Conservation (phyloP, 2,797 vertebrate species). For the Hoplostethus mediterraneus region DNA sequence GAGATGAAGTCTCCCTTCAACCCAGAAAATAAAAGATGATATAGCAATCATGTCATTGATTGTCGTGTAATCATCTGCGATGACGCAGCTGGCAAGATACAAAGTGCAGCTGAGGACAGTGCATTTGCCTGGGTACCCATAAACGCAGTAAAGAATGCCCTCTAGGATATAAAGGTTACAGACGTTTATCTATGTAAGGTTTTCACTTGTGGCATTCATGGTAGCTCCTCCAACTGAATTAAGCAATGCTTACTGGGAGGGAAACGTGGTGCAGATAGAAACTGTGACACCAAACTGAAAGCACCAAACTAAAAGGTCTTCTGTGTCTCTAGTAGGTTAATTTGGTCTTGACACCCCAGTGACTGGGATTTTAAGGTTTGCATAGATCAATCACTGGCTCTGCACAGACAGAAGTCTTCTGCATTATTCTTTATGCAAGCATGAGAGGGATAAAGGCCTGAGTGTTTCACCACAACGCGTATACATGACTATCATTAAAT, state of each 20-base stretch:
- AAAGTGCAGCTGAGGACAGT: background rate
- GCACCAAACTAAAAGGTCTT: background rate
- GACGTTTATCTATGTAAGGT: background rate
- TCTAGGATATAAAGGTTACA: no score
- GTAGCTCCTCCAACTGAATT: background rate
- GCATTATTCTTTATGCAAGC: background rate
- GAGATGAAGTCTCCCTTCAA: constrained; percentile 10
- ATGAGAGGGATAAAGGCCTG: background rate
- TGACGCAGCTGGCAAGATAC: background rate
- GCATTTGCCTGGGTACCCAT: background rate
- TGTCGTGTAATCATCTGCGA: no score
- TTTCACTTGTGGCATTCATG: background rate
- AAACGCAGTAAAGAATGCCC: background rate
- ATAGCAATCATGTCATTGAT: background rate
- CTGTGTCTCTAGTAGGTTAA: background rate
- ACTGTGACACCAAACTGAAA: background rate
- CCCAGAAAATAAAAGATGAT: constrained; percentile 5
- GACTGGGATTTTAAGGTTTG: constrained; percentile 14
- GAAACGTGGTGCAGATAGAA: background rate
- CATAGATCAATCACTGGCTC: constrained; percentile 19
- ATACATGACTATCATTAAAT: background rate
- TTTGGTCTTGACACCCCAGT: constrained; percentile 4
- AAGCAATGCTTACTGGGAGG: background rate
- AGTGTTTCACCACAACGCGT: background rate
- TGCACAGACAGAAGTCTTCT: constrained; percentile 20